phyloP scores from a whole-genome alignment of 2,113 vertebrate genomes.

The Scomber japonicus region DNA sequence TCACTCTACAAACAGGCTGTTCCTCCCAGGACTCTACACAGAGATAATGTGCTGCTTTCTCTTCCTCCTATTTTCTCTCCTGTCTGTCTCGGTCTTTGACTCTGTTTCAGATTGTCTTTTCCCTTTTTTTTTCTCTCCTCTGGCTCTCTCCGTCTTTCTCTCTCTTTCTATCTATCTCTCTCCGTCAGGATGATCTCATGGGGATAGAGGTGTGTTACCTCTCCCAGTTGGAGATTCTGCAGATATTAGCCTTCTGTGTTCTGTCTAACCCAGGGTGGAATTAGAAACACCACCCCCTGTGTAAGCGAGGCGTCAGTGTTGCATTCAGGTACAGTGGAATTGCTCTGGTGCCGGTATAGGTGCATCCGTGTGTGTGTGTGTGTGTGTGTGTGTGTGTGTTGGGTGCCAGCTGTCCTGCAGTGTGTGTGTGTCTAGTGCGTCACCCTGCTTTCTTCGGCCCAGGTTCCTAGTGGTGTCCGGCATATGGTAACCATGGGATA shows the following conservation, averaged over 20 bases:
- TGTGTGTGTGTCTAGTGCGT: conserved; percentile 79
- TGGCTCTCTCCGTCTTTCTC: conserved; percentile 26
- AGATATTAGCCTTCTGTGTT: conserved; percentile 79
- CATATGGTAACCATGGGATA: conserved; percentile 86
- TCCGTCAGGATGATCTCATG: conserved; percentile 65
- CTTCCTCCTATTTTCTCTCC: conserved; percentile 49
- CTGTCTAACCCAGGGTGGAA: conserved; percentile 66
- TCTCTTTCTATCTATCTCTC: conserved; percentile 52
- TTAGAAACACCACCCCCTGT: conserved; percentile 63
- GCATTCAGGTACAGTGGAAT: conserved; percentile 42
- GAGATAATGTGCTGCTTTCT: conserved; percentile 70
- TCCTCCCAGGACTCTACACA: conserved; percentile 73
- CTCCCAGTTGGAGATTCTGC: conserved; percentile 69
- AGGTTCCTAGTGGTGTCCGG: conserved; percentile 77
- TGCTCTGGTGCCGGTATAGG: conserved; percentile 13
- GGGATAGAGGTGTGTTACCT: conserved; percentile 72
- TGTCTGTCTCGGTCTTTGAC: conserved; percentile 57
- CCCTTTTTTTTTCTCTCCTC: conserved; percentile 15
- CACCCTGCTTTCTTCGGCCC: conserved; percentile 78
- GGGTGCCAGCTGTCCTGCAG: conserved; percentile 77
- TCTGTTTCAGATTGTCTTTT: conserved; percentile 34
- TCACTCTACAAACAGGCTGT: conserved; percentile 81
- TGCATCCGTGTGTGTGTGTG: conserved; percentile 39
- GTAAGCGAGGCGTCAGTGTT: conserved; percentile 43
- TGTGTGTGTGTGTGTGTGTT: conserved; percentile 18